Conservation (phyloP, 2,888 invertebrate genomes). For the Archips xylosteana region DNA sequence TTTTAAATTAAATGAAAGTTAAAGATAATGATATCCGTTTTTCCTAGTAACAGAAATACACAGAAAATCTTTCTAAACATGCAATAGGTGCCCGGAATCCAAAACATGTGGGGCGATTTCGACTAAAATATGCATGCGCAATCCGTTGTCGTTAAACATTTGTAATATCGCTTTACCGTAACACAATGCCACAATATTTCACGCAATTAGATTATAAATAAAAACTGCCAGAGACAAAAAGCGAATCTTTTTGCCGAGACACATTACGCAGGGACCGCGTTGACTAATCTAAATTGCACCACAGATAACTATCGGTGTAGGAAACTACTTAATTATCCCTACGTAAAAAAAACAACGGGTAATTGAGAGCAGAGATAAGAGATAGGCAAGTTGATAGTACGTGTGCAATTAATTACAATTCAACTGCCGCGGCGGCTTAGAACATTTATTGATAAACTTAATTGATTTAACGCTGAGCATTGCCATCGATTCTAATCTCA, state of each 20-base stretch:
- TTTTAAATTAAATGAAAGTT: no score
- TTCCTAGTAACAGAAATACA: no score
- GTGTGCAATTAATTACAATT: constrained; percentile 15
- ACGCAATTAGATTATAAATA: constrained; percentile 1
- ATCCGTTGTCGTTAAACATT: not conserved
- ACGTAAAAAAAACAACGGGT: constrained; percentile 41
- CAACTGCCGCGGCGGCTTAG: not conserved
- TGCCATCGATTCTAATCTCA: not conserved
- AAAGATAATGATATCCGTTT: no score
- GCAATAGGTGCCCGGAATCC: no score
- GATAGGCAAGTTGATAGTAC: constrained; percentile 18
- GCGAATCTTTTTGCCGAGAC: constrained; percentile 28
- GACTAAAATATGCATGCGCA: not conserved
- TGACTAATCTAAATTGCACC: constrained; percentile 43
- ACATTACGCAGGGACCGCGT: constrained; percentile 34
- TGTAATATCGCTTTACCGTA: not conserved
- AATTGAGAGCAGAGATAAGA: constrained; percentile 19
- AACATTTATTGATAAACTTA: constrained; percentile 11
- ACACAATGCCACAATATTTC: constrained; percentile 6
- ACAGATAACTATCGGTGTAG: constrained; percentile 40
- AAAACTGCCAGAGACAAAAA: constrained; percentile 28
- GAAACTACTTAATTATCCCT: constrained; percentile 43
- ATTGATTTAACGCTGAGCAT: constrained; percentile 4
- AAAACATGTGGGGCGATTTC: not conserved
- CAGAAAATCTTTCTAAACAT: no score